Base-by-base conservation (phyloP, 2,113 vertebrate species). In the Ceyx melanurus region DNA sequence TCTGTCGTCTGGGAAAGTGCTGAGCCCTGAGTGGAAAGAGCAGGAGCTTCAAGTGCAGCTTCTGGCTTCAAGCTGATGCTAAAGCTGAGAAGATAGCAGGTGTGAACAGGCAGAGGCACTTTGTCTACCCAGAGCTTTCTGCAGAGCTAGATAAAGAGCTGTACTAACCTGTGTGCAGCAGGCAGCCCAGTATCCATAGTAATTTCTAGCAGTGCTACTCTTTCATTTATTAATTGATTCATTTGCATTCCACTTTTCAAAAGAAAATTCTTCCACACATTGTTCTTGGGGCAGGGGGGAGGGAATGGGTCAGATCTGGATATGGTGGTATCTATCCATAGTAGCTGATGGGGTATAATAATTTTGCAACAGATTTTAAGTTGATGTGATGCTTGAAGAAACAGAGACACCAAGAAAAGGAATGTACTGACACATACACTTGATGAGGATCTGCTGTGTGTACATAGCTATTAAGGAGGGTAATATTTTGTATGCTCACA, bases 1-100 rank as follows among this genome's bases (percentile, higher is more conserved):
- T 94, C 83, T 88, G 83, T 94, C 11, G 5, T 78, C 84, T 95
- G 91, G 73, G 46, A 84, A 68, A 62, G 43, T 37, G 46, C 28
- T 20, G 83, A 86, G 43, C 60, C 11, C 1, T 13, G 33, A 79
- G 66, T 2, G 3, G 19, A 21, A 25, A 7, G 40, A 83, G 68
- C 80, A 33, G 71, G 58, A 82, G 71, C 22, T 4, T 51, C 1
- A 0, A 8, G 15, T 9, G 0, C 28, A 3, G 57, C 50, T 51
- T n/a, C 33, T 73, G 50, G 6, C 67, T 65, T 43, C 11, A 8
- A 1, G 21, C 26, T 40, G 20, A 1, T 3, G 5, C 11, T 7
- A 28, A 35, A 20, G 46, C 58, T 73, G 80, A 50, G 42, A 37
- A 86, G 79, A 33, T 86, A 76, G 80, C 29, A 9, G n/a, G 10